A percentile compares a stretch with the other conserved stretches of the same genome.
Conservation (phyloP, 1,140 invertebrate species). For the Drosophila lowei region DNA sequence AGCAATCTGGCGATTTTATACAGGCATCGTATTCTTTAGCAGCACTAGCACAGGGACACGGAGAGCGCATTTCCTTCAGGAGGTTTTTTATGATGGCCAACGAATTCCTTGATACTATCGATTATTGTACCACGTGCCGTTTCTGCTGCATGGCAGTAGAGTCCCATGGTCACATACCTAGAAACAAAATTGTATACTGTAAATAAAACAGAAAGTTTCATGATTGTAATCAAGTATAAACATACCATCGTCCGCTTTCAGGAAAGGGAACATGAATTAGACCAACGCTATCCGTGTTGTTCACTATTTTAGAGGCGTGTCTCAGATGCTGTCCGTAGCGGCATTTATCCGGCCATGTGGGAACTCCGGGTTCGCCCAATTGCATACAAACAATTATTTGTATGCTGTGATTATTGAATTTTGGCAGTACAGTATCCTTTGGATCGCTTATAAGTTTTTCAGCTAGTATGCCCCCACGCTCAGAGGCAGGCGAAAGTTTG, state of each 20-base stretch:
- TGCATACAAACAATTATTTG: constrained; percentile 86
- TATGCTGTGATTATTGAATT: constrained; percentile 80
- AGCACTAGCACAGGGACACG: constrained; percentile 71
- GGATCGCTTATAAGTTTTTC: constrained; percentile 62
- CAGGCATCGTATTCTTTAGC: constrained; percentile 63
- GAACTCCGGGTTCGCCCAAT: constrained; percentile 84
- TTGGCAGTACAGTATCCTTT: constrained; percentile 17
- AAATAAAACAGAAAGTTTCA: neutral
- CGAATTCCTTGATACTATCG: constrained; percentile 78
- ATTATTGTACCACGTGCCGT: constrained; percentile 70
- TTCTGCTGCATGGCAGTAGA: constrained; percentile 85
- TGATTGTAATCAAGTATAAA: neutral
- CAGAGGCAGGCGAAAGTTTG: constrained; percentile 31
- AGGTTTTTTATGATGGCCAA: constrained; percentile 48
- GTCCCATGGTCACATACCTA: constrained; percentile 85
- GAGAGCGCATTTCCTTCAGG: constrained; percentile 66
- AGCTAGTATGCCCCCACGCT: constrained; percentile 65
- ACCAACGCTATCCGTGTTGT: constrained; percentile 85
- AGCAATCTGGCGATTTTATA: constrained; percentile 49
- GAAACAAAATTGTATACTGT: neutral
- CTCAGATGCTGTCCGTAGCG: constrained; percentile 84
- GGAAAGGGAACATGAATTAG: constrained; percentile 90
- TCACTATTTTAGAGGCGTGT: constrained; percentile 85
- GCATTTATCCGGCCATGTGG: constrained; percentile 85
- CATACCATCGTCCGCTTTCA: constrained; percentile 89